Evolutionary conservation across 2,797 vertebrate genomes (phyloP).

Genomic region (Luscinia megarhynchos): DNA sequence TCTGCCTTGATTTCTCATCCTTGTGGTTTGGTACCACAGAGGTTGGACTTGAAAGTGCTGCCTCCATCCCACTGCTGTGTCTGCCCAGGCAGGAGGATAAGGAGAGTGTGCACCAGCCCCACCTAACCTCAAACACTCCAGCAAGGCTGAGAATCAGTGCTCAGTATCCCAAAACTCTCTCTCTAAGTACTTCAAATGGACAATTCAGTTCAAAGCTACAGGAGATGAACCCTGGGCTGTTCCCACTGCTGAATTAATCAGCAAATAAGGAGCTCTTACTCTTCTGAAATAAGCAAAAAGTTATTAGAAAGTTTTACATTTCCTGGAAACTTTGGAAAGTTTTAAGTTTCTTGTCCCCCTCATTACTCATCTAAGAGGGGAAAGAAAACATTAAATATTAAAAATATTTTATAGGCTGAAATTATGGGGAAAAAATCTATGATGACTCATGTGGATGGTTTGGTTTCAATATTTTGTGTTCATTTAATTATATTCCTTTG

Average conservation of each 20-base stretch:
- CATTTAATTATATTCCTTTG: neutral
- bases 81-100: neutral
- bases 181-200: neutral
- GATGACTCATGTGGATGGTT: neutral
- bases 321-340: neutral
- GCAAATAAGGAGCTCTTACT: neutral
- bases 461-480: neutral
- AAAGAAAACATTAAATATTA: neutral
- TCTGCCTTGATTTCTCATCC: neutral
- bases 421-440: neutral
- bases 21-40: neutral
- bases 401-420: neutral
- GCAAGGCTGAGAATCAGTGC: neutral
- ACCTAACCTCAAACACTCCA: neutral
- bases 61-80: neutral
- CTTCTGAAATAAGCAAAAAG: neutral
- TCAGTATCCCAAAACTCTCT: neutral
- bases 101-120: neutral
- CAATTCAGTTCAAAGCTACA: neutral
- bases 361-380: rapidly evolving
- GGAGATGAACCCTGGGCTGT: neutral
- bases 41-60: neutral
- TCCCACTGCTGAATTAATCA: neutral
- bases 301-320: neutral
- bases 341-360: neutral